Conservation (phyloP, 2,113 vertebrate species). For the Toxotes jaculatrix region DNA sequence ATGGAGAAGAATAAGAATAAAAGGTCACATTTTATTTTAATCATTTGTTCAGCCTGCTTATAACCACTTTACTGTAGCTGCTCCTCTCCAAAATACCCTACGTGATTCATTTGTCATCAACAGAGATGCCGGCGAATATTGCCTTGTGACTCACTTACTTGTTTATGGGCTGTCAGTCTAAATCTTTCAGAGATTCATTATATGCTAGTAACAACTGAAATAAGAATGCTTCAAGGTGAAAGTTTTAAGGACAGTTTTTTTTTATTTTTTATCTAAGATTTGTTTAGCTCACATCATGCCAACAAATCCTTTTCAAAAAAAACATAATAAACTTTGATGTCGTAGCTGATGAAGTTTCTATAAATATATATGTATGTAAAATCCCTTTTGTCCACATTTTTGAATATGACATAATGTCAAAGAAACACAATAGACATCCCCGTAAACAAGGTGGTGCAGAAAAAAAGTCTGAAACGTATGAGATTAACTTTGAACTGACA, state of each 20-base stretch:
- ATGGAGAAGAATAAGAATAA: conserved; percentile 58
- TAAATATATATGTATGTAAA: not conserved
- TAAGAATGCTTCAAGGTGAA: not conserved
- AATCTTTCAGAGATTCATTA: not conserved
- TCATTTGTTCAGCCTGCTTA: conserved; percentile 51
- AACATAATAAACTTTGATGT: no score
- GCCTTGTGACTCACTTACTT: not conserved
- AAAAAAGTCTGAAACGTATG: not conserved
- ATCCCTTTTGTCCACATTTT: not conserved
- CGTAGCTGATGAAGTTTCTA: no score
- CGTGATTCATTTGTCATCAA: conserved; percentile 55
- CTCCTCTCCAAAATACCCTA: conserved; percentile 15
- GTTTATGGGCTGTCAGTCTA: not conserved
- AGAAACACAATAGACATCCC: not conserved
- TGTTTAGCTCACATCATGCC: no score
- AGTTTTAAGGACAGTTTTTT: not conserved
- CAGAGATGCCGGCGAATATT: conserved; percentile 11
- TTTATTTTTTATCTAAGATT: not conserved
- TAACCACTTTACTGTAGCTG: conserved; percentile 41
- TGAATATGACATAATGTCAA: not conserved
- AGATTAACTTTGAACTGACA: not conserved
- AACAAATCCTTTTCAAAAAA: no score
- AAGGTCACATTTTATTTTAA: conserved; percentile 66
- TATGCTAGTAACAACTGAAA: not conserved
- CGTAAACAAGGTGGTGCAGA: not conserved